phyloP scores from a whole-genome alignment of 2,888 invertebrate species.

The Cerceris ruficornis region DNA sequence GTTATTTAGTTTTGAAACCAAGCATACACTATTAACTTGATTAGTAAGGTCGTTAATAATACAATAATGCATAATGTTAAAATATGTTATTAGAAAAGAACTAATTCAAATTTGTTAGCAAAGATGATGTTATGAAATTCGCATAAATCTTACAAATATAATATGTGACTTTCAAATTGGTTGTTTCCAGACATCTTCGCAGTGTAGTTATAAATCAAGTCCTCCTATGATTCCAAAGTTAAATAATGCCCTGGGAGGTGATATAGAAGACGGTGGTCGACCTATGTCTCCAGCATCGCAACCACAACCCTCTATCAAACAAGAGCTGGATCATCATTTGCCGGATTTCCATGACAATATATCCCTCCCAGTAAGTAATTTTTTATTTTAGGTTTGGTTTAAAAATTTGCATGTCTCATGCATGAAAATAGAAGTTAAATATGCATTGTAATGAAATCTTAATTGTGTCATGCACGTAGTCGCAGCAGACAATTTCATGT shows the following conservation, averaged over 20 bases:
- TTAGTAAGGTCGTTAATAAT: too few relatives aligned
- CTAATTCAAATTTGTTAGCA: background rate
- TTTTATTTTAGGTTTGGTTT: background rate
- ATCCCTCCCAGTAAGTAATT: constrained; percentile 80
- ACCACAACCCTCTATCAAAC: constrained; percentile 84
- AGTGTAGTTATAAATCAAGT: constrained; percentile 87
- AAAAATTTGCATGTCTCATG: too few relatives aligned
- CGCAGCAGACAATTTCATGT: too few relatives aligned
- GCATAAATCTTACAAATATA: background rate
- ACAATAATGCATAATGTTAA: background rate
- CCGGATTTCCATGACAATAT: constrained; percentile 82
- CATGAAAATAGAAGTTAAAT: too few relatives aligned
- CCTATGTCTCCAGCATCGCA: constrained; percentile 84
- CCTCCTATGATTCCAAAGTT: constrained; percentile 84
- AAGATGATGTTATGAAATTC: background rate
- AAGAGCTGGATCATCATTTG: constrained; percentile 84
- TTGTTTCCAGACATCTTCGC: constrained; percentile 84
- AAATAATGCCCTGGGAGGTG: constrained; percentile 84
- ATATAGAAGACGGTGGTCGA: constrained; percentile 83
- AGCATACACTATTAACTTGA: too few relatives aligned
- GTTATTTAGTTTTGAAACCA: too few relatives aligned
- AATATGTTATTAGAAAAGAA: background rate
- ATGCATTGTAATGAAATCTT: too few relatives aligned
- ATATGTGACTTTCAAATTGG: constrained; percentile 29
- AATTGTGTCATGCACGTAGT: too few relatives aligned